Conservation (phyloP, 1,140 invertebrate species). For the Atopsyche davidsoni region DNA sequence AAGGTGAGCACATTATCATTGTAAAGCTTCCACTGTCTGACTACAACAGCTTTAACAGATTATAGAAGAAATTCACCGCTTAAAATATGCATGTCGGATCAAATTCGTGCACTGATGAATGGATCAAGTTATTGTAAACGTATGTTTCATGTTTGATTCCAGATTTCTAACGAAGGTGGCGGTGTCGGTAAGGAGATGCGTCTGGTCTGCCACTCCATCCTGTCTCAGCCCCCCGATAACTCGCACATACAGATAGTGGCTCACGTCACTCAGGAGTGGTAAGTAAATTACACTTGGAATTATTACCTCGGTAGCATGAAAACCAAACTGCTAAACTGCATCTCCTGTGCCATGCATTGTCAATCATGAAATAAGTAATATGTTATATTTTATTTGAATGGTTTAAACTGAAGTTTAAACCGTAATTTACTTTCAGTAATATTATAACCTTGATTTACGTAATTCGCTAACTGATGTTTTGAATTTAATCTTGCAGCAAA, state of each 20-base stretch:
- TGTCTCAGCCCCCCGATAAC: slow-evolving; percentile 52
- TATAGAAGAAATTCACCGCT: not conserved
- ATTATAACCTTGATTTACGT: not conserved
- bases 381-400: not conserved
- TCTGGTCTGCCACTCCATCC: slow-evolving; percentile 61
- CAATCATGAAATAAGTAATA: too few species aligned
- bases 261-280: slow-evolving; percentile 73
- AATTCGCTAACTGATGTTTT: not conserved
- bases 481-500: slow-evolving; percentile 58
- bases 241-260: slow-evolving; percentile 60
- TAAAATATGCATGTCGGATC: not conserved
- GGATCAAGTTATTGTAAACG: not conserved
- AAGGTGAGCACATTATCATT: slow-evolving; percentile 46
- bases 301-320: not conserved
- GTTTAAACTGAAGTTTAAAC: not conserved
- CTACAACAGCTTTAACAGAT: not conserved
- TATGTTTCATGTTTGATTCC: slow-evolving; percentile 29
- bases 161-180: slow-evolving; percentile 52
- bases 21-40: not conserved
- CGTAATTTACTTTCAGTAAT: slow-evolving; percentile 1
- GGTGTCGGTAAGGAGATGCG: slow-evolving; percentile 53
- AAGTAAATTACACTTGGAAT: slow-evolving; percentile 38
- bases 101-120: not conserved
- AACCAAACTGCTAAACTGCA: not conserved
- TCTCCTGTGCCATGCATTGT: too few species aligned